Evolutionary conservation across 2,797 vertebrate species (phyloP).

Genomic region (Vultur gryphus): DNA sequence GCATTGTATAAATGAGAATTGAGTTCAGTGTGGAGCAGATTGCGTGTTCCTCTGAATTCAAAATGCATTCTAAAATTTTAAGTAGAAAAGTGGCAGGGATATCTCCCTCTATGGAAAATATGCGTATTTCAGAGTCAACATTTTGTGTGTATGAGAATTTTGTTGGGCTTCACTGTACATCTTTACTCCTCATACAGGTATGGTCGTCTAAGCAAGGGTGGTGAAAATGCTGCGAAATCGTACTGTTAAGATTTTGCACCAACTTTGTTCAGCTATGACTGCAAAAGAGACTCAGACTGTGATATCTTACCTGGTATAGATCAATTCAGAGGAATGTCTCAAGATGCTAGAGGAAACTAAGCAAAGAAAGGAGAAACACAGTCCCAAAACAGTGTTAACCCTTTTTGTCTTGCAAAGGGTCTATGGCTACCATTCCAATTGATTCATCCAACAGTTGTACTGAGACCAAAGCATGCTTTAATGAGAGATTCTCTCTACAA

Average conservation of each 20-base stretch:
- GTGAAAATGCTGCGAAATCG: neutral
- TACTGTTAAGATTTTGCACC: neutral
- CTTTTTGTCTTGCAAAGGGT: neutral
- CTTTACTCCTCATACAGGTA: neutral
- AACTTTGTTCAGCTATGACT: neutral
- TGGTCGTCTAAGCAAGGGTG: neutral
- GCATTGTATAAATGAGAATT: neutral
- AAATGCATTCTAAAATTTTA: neutral
- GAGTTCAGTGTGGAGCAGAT: neutral
- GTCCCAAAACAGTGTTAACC: neutral
- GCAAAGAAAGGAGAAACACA: neutral
- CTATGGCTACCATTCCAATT: neutral
- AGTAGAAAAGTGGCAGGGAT: neutral
- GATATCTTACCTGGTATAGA: neutral
- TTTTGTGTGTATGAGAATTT: neutral
- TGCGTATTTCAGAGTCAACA: rapidly evolving
- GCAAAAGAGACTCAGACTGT: neutral
- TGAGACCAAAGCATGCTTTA: neutral
- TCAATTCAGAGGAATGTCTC: neutral
- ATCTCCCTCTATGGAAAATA: neutral
- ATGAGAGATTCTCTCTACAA: neutral
- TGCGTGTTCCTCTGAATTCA: neutral
- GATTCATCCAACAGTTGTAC: neutral
- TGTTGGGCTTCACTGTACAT: neutral
- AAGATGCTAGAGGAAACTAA: neutral